phyloP scores from a whole-genome alignment of 2,113 vertebrate genomes.

The Ciconia boyciana region DNA sequence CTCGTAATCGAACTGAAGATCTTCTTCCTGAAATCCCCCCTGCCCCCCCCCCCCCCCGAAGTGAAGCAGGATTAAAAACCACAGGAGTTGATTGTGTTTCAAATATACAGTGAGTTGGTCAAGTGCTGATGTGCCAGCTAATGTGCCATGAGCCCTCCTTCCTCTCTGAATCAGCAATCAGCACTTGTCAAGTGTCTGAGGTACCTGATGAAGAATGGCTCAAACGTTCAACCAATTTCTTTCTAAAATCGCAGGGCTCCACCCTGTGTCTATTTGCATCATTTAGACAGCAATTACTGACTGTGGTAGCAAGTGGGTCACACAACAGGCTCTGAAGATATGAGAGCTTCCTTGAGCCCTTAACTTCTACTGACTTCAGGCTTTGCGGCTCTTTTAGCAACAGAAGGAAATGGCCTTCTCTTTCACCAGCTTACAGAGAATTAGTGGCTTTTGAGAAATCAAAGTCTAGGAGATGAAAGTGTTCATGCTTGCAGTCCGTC shows the following conservation, averaged over 20 bases:
- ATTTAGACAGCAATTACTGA: not conserved
- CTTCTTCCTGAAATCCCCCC: conserved; percentile 62
- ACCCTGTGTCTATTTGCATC: not conserved
- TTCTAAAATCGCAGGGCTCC: not conserved
- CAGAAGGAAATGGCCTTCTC: not conserved
- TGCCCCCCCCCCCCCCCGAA: not conserved
- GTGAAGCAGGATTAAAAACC: not conserved
- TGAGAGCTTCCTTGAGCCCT: not conserved
- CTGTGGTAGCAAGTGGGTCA: not conserved
- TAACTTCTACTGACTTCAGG: not conserved
- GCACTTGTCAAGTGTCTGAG: not conserved
- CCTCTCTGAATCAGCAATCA: not conserved
- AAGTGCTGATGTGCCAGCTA: not conserved
- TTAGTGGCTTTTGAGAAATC: not conserved
- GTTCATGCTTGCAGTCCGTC: not conserved
- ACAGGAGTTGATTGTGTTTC: not conserved
- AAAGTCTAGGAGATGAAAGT: not conserved
- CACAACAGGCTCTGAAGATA: not conserved
- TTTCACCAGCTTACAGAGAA: not conserved
- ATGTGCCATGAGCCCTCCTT: not conserved
- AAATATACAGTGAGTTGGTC: not conserved
- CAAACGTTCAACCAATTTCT: not conserved
- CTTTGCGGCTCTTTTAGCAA: not conserved
- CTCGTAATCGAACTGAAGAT: conserved; percentile 63
- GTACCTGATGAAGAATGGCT: not conserved